A percentile compares a stretch with the other conserved stretches of the same genome.
These are phyloP conservation scores for Tetheella fluctuosa DNA, from an alignment of 2,888 invertebrate genomes.

Conservation along the genomic window DNA sequence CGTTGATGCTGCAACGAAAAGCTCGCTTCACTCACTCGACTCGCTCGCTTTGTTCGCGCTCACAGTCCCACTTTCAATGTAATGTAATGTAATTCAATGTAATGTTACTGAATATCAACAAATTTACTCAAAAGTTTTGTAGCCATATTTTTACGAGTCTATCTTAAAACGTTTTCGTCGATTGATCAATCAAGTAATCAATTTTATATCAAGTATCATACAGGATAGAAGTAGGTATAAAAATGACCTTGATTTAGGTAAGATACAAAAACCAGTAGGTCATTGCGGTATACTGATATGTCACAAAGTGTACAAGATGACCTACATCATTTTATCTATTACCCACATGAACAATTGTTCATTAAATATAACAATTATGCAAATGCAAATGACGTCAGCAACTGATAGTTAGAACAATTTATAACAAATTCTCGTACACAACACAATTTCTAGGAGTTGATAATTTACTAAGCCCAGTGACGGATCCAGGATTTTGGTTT, in stretches of 20 bases:
- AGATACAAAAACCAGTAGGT: constrained; percentile 2
- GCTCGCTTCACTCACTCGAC: too few species aligned
- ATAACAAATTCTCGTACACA: not conserved
- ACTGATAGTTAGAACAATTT: not conserved
- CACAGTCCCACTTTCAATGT: too few species aligned
- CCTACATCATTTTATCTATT: not conserved
- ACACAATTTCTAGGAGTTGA: not conserved
- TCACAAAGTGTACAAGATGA: not conserved
- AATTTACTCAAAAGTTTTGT: too few species aligned
- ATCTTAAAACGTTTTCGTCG: too few species aligned
- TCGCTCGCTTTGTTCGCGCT: too few species aligned
- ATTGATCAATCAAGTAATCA: too few species aligned
- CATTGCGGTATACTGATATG: not conserved
- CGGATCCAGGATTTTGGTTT: too few species aligned
- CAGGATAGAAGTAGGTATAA: not conserved
- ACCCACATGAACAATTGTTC: constrained; percentile 12
- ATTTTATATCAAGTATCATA: not conserved
- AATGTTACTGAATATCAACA: too few species aligned
- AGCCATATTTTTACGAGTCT: too few species aligned
- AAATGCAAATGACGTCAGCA: constrained; percentile 10
- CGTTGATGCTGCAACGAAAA: too few species aligned
- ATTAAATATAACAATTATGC: constrained; percentile 10
- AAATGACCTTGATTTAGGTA: not conserved
- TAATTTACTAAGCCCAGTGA: not conserved
- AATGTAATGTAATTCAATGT: too few species aligned